Evolutionary conservation across 2,797 vertebrate genomes (phyloP).

Genomic region (Sebastes itinus): DNA sequence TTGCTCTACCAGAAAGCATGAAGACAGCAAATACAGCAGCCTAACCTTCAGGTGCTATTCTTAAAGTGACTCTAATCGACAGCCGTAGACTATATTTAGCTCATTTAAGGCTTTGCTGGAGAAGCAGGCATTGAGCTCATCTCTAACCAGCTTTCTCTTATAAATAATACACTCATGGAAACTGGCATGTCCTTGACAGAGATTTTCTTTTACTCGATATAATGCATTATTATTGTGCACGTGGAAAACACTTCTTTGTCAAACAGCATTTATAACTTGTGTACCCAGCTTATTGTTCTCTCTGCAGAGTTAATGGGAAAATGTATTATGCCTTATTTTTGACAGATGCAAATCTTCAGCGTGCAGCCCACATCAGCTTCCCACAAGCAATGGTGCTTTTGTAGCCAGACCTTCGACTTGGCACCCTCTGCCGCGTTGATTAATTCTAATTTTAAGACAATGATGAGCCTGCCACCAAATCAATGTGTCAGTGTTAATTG

Average conservation of each 20-base stretch:
- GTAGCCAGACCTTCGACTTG: slow-evolving; percentile 54
- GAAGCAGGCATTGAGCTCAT: slow-evolving; percentile 18
- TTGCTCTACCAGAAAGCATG: not conserved
- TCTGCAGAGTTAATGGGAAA: slow-evolving; percentile 31
- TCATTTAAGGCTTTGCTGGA: slow-evolving; percentile 16
- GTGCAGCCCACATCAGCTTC: slow-evolving; percentile 24
- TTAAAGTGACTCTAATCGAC: slow-evolving; percentile 23
- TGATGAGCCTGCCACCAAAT: slow-evolving; percentile 70
- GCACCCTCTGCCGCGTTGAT: slow-evolving; percentile 69
- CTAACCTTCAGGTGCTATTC: slow-evolving; percentile 34
- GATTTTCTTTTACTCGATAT: slow-evolving; percentile 34
- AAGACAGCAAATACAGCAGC: not conserved
- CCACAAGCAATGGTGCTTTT: slow-evolving; percentile 10
- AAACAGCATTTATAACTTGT: slow-evolving; percentile 25
- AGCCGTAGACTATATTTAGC: slow-evolving; percentile 22
- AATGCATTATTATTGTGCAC: slow-evolving; percentile 1
- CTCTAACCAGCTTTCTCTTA: slow-evolving; percentile 3
- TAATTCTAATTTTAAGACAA: slow-evolving; percentile 78
- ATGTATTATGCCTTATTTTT: slow-evolving; percentile 23
- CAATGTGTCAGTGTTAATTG: slow-evolving; percentile 78
- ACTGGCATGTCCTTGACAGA: slow-evolving; percentile 16
- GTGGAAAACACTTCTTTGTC: not conserved
- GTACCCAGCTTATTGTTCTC: slow-evolving; percentile 10
- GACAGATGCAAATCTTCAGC: slow-evolving; percentile 30
- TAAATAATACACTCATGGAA: slow-evolving; percentile 10